These are phyloP conservation scores for Parthenolecanium corni DNA, from an alignment of 2,888 invertebrate species.

Conservation along the genomic window DNA sequence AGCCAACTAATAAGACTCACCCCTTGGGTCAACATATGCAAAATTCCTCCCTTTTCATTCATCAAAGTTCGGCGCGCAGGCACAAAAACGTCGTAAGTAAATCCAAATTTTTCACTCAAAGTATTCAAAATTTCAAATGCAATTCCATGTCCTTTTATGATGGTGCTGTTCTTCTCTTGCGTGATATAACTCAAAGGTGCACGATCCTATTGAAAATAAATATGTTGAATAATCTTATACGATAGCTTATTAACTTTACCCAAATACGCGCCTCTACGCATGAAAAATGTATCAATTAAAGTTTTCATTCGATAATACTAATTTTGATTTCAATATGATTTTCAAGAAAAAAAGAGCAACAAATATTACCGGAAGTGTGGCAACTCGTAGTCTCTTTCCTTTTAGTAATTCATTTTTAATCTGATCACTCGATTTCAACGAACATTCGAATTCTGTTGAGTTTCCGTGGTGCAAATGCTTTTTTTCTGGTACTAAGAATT, in stretches of 20 bases:
- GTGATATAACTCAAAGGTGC: slow-evolving; percentile 38
- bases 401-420: slow-evolving; percentile 32
- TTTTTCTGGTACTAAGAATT: slow-evolving; percentile 20
- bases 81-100: slow-evolving; percentile 56
- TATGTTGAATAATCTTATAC: too few species aligned
- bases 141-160: slow-evolving; percentile 54
- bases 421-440: slow-evolving; percentile 32
- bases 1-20: slow-evolving; percentile 44
- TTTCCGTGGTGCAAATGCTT: not conserved
- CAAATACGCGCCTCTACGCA: too few species aligned
- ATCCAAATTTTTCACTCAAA: slow-evolving; percentile 55
- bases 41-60: slow-evolving; percentile 46
- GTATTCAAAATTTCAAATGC: slow-evolving; percentile 61
- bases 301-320: too few species aligned
- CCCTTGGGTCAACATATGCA: slow-evolving; percentile 49
- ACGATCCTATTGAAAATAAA: slow-evolving; percentile 33
- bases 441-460: slow-evolving; percentile 31
- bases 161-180: slow-evolving; percentile 39
- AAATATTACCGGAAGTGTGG: slow-evolving; percentile 34
- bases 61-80: slow-evolving; percentile 53
- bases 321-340: too few species aligned
- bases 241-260: not conserved
- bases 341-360: too few species aligned
- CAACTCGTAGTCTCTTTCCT: slow-evolving; percentile 33
- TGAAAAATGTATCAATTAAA: too few species aligned